Evolutionary conservation across 2,888 invertebrate species (phyloP), one percentile per base, ranked within the genome.

Genomic region (Parapristionchus giblindavisi): DNA sequence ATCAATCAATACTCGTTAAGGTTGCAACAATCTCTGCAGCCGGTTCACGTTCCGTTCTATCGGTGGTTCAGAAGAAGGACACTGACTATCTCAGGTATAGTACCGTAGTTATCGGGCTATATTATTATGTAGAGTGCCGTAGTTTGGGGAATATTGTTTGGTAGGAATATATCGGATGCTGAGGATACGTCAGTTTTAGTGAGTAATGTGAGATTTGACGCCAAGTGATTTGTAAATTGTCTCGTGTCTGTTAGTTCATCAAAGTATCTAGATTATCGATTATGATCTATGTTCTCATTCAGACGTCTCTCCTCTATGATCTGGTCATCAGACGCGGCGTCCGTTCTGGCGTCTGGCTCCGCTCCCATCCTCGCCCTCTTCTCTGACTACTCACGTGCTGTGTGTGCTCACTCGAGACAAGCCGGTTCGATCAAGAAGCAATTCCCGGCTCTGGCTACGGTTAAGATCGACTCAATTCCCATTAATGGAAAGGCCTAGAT

Each of bases 361-460:
- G 32, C 61, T 6, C 73, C 43, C 11, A n/a, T 73, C 48, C 73
- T 73, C 48, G 14, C 48, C 1, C 51, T 73, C 32, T 73, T 73
- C 73, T 36, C 52, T 14, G 32, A 36, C 4, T 73, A 48, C 61
- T 5, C 32, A 36, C 73, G 73, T 27, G 43, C 73, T 3, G 36
- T 73, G 3, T 36, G 48, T 36, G 32, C 73, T 27, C 73, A 73
- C 61, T 27, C 43, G 21, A 34, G 60, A 36, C 73, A 61, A 70
- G 66, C 83, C 6, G 63, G 76, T 3, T 85, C 87, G 38, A 78
- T 87, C 52, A 80, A 80, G 77, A 78, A 80, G 71, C 77, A 77
- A 56, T 83, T 83, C 82, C 79, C 81, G 3, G 77, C 76, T 38
- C 76, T 77, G 29, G 27, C 60, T 11, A 32, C 72, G n/a, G 29